Evolutionary conservation across 2,113 vertebrate species (phyloP).

Genomic region (Copsychus sechellarum): DNA sequence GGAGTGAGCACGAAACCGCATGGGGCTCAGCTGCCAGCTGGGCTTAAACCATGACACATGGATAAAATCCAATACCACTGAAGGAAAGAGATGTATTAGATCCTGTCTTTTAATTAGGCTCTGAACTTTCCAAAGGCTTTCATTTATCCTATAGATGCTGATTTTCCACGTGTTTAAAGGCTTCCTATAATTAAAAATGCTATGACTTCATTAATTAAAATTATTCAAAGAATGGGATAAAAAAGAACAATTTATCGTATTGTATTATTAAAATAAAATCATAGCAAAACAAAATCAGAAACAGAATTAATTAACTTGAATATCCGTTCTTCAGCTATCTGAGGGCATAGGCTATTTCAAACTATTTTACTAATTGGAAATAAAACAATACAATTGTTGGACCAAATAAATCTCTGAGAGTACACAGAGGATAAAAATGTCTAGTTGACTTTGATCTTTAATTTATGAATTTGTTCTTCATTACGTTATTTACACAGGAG

Average conservation of each 20-base stretch:
- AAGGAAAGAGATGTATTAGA: neutral
- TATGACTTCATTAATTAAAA: neutral
- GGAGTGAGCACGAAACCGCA: neutral
- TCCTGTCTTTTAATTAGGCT: neutral
- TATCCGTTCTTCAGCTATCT: neutral
- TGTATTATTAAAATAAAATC: neutral
- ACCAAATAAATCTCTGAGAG: neutral
- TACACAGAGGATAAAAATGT: neutral
- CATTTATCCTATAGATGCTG: neutral
- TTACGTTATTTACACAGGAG: neutral
- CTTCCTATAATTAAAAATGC: neutral
- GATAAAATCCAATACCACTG: neutral
- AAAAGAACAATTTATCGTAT: neutral
- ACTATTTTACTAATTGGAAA: neutral
- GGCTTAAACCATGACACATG: neutral
- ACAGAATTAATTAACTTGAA: neutral
- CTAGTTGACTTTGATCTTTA: neutral
- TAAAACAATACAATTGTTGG: neutral
- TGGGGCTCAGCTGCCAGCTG: neutral
- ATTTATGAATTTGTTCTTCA: neutral
- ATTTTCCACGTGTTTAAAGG: neutral
- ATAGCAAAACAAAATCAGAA: neutral
- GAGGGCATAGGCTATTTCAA: neutral
- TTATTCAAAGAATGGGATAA: neutral
- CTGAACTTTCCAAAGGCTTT: neutral